Conservation (phyloP, 2,797 vertebrate species). For the Malacoctenus gilli region DNA sequence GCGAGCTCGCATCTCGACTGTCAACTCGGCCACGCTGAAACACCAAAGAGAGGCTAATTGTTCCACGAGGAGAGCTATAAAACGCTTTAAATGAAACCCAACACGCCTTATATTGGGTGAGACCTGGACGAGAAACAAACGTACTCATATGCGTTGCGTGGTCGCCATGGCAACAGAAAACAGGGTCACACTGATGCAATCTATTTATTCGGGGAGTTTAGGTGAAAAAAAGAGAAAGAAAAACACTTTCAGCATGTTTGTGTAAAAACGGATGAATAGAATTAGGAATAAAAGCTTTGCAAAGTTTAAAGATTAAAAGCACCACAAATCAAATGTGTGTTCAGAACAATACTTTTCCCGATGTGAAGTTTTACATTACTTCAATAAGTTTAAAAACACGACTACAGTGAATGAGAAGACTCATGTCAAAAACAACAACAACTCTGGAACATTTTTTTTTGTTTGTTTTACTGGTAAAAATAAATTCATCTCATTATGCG, state of each 20-base stretch:
- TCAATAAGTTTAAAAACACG: no score
- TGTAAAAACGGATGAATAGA: neutral
- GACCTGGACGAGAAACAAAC: constrained; percentile 55
- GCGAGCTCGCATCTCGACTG: constrained; percentile 36
- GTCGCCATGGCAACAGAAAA: constrained; percentile 75
- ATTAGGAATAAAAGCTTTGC: neutral
- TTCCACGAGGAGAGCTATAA: constrained; percentile 13
- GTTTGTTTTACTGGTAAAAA: no score
- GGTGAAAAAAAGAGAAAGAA: constrained; percentile 6
- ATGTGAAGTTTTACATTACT: no score
- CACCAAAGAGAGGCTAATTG: constrained; percentile 2
- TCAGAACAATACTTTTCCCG: no score
- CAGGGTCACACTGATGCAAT: constrained; percentile 64
- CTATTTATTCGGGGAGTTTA: constrained; percentile 57
- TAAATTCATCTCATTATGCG: no score
- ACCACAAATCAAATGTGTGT: neutral
- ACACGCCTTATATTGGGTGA: constrained; percentile 41
- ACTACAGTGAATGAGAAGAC: no score
- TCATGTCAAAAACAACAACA: no score
- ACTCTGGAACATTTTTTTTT: no score
- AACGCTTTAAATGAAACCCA: constrained; percentile 27
- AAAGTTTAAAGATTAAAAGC: neutral
- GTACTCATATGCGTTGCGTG: constrained; percentile 61
- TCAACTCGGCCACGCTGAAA: constrained; percentile 28
- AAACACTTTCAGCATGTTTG: constrained; percentile 16